A percentile compares a stretch with the other conserved stretches of the same genome.
phyloP scores from a whole-genome alignment of 2,888 invertebrate genomes.

The Ommatoiulus sabulosus region DNA sequence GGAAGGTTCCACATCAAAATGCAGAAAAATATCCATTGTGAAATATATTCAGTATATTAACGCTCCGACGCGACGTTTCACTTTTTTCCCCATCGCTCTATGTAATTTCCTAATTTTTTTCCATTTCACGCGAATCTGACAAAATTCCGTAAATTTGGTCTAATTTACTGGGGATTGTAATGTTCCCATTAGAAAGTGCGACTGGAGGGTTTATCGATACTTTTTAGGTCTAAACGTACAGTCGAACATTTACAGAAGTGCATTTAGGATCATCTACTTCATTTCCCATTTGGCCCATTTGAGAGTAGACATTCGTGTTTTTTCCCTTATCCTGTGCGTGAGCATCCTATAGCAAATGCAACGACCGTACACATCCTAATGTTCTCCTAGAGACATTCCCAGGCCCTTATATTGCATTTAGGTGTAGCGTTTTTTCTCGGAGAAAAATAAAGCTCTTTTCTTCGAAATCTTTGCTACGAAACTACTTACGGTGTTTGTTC shows the following conservation, averaged over 20 bases:
- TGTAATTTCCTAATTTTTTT: not conserved
- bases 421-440: not conserved
- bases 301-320: slow-evolving; percentile 12
- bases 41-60: no score
- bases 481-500: slow-evolving; percentile 12
- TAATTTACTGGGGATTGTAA: not conserved
- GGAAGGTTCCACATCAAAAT: no score
- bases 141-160: not conserved
- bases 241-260: not conserved
- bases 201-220: not conserved
- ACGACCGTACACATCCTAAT: slow-evolving; percentile 3
- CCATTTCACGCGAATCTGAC: not conserved
- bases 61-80: not conserved
- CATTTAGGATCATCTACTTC: slow-evolving; percentile 19
- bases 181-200: not conserved
- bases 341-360: slow-evolving; percentile 1
- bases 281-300: slow-evolving; percentile 19
- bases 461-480: slow-evolving; percentile 12
- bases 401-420: slow-evolving; percentile 3
- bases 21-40: no score
- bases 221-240: not conserved
- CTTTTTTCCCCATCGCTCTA: not conserved
- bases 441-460: slow-evolving; percentile 11
- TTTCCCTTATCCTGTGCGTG: not conserved
- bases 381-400: not conserved